Conservation (phyloP, 2,113 vertebrate species). For the Pseudorectes ferrugineus region DNA sequence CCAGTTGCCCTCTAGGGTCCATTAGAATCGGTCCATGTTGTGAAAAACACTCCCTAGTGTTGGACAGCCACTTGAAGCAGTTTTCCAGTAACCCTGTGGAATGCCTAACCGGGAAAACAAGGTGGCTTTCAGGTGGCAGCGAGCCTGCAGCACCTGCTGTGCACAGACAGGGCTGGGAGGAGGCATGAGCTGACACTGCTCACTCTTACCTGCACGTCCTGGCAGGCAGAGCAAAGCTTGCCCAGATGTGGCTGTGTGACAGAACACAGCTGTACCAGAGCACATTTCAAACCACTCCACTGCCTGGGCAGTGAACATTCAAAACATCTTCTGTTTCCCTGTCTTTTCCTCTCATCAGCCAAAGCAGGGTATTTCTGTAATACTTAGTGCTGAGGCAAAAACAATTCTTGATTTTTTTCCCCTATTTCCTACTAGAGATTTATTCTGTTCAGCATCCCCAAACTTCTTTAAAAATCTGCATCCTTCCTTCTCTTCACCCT, state of each 20-base stretch:
- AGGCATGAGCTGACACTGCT: neutral
- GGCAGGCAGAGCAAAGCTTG: neutral
- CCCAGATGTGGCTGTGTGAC: accelerated
- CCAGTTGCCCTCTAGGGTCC: neutral
- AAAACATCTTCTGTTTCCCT: neutral
- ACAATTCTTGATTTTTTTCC: accelerated
- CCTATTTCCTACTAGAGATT: neutral
- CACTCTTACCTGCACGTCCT: neutral
- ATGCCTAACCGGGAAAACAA: neutral
- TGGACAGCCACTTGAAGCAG: neutral
- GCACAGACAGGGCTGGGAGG: neutral
- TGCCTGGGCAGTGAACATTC: neutral
- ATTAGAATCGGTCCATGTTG: neutral
- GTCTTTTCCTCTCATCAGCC: neutral
- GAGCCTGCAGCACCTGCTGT: neutral
- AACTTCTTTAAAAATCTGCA: neutral
- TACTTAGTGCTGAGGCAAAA: neutral
- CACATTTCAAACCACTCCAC: neutral
- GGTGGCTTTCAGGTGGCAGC: neutral
- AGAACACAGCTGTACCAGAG: neutral
- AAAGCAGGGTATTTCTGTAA: neutral
- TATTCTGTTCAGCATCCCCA: neutral
- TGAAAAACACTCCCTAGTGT: neutral
- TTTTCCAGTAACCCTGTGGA: neutral
- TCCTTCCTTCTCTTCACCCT: neutral